These are phyloP conservation scores for Metellina segmentata DNA, from an alignment of 2,888 invertebrate species.

Conservation along the genomic window DNA sequence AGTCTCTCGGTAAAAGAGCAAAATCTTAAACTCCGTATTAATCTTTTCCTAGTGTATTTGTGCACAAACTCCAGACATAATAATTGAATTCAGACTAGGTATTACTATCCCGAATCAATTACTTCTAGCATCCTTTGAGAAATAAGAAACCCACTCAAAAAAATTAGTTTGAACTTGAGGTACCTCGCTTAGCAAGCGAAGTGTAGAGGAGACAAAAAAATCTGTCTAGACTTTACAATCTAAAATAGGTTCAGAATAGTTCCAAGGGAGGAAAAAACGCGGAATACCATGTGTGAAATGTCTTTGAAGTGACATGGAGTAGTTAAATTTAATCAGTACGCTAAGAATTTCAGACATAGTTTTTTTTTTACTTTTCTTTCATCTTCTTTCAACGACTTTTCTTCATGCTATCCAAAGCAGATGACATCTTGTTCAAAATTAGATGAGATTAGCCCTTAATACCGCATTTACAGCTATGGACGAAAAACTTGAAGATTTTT, in stretches of 20 bases:
- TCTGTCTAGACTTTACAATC: conserved; percentile 3
- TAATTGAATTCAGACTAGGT: no score
- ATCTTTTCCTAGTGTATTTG: no score
- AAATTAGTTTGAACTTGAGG: background rate
- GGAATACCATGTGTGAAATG: conserved; percentile 3
- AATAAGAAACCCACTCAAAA: no score
- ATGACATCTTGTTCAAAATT: background rate
- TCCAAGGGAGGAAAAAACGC: background rate
- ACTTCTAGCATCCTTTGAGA: no score
- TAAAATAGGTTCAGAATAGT: background rate
- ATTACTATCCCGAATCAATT: no score
- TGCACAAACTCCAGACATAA: no score
- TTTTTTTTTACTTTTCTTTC: background rate
- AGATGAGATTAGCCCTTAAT: background rate
- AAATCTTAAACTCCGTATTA: no score
- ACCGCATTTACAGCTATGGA: background rate
- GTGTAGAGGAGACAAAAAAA: background rate
- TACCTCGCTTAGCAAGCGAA: background rate
- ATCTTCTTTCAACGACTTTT: background rate
- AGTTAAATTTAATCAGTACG: conserved; percentile 8
- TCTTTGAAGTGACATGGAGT: background rate
- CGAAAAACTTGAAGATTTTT: background rate
- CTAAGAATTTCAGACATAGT: conserved; percentile 5
- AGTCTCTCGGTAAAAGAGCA: no score
- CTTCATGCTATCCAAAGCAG: background rate